phyloP scores from a whole-genome alignment of 2,888 invertebrate genomes.

The Drosophila testacea region DNA sequence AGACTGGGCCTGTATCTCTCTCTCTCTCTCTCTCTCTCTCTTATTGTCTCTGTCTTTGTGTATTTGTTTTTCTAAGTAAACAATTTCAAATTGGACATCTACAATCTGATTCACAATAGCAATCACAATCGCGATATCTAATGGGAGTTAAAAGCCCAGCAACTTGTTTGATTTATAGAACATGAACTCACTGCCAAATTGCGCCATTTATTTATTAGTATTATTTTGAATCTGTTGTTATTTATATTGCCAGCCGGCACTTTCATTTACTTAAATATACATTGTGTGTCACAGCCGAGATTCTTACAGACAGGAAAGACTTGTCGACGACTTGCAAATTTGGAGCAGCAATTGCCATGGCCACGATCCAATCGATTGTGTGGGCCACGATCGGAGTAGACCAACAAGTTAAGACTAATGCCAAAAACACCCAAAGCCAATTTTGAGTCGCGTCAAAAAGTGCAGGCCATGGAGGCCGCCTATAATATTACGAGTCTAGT shows the following conservation, averaged over 20 bases:
- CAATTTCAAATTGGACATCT: conserved; percentile 19
- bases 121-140: conserved; percentile 8
- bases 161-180: conserved; percentile 21
- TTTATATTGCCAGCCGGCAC: conserved; percentile 36
- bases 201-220: conserved; percentile 21
- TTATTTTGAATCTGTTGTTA: not conserved
- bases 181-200: conserved; percentile 12
- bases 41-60: not conserved
- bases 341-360: conserved; percentile 74
- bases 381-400: conserved; percentile 19
- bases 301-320: conserved; percentile 73
- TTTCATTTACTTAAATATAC: conserved; percentile 33
- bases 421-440: conserved; percentile 40
- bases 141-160: conserved; percentile 9
- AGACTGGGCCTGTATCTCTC: not conserved
- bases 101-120: not conserved
- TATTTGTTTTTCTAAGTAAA: conserved; percentile 25
- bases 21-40: not conserved
- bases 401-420: conserved; percentile 23
- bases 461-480: conserved; percentile 76
- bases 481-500: conserved; percentile 23
- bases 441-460: conserved; percentile 54
- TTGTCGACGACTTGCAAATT: conserved; percentile 63
- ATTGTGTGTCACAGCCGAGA: conserved; percentile 26
- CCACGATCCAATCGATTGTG: conserved; percentile 51